Percentiles rank a stretch among this genome's conserved stretches.
phyloP scores from a whole-genome alignment of 2,797 vertebrate genomes.

The Pangasius krempfi region DNA sequence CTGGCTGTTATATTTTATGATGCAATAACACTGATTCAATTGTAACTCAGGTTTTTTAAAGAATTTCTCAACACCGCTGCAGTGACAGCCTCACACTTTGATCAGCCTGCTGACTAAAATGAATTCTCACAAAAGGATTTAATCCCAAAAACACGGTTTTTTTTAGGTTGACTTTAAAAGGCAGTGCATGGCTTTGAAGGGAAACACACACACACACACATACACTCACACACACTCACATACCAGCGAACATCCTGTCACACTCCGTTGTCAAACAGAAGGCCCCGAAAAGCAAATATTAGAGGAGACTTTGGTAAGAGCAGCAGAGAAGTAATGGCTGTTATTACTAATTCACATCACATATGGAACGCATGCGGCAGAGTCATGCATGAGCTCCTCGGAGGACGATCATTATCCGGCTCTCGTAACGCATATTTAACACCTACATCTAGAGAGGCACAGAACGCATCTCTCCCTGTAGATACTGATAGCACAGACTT shows the following conservation, averaged over 20 bases:
- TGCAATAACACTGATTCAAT: not conserved
- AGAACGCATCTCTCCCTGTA: not conserved
- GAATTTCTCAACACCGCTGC: not conserved
- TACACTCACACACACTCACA: not conserved
- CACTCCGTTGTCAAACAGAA: constrained; percentile 28
- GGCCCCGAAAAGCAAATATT: constrained; percentile 37
- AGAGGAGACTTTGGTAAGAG: constrained; percentile 38
- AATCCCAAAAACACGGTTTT: not conserved
- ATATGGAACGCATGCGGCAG: constrained; percentile 24
- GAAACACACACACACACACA: not conserved
- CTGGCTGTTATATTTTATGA: constrained; percentile 18
- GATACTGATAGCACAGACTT: not conserved
- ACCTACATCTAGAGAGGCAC: not conserved
- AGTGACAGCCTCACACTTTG: not conserved
- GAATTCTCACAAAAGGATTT: constrained; percentile 15
- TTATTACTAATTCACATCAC: constrained; percentile 36
- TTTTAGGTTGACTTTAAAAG: constrained; percentile 36
- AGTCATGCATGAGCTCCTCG: constrained; percentile 17
- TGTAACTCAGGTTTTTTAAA: not conserved
- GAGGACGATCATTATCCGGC: constrained; percentile 30
- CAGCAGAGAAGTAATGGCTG: constrained; percentile 28
- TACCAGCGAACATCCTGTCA: not conserved
- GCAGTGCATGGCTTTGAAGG: constrained; percentile 39
- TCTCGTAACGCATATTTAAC: constrained; percentile 16
- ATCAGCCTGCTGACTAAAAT: constrained; percentile 27